Percentiles rank a stretch among this genome's conserved stretches.
Conservation (phyloP, 2,797 vertebrate genomes). For the Podargus strigoides region DNA sequence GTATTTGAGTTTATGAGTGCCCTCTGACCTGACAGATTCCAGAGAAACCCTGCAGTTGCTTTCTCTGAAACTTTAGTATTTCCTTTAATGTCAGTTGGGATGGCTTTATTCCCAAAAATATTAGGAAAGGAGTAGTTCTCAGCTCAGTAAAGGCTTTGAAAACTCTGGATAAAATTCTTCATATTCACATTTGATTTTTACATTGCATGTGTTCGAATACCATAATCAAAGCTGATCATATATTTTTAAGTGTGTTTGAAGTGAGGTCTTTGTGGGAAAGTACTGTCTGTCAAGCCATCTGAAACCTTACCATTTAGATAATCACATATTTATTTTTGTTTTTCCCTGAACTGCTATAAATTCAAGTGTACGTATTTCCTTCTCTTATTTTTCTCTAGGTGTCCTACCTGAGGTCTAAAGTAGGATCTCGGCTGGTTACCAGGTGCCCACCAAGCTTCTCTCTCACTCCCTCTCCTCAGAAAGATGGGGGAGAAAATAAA, state of each 20-base stretch:
- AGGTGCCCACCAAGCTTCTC: not conserved
- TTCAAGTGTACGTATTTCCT: not conserved
- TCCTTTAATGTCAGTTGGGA: not conserved
- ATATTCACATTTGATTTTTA: not conserved
- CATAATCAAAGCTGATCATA: not conserved
- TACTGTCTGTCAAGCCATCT: not conserved
- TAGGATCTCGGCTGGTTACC: not conserved
- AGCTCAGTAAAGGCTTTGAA: not conserved
- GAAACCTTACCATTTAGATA: too few species aligned
- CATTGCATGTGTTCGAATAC: not conserved
- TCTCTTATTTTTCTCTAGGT: not conserved
- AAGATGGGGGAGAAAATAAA: not conserved
- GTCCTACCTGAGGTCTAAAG: not conserved
- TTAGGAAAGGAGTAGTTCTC: not conserved
- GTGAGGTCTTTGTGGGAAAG: not conserved
- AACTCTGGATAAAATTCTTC: not conserved
- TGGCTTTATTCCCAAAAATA: not conserved
- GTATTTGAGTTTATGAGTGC: not conserved
- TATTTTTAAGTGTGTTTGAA: not conserved
- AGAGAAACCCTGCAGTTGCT: not conserved
- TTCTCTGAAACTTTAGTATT: not conserved
- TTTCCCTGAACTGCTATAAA: not conserved
- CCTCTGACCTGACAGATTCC: not conserved
- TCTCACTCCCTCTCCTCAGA: not conserved
- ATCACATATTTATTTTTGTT: too few species aligned